These are phyloP conservation scores for Ciconia stormi DNA, from an alignment of 2,113 vertebrate species.

Conservation along the genomic window DNA sequence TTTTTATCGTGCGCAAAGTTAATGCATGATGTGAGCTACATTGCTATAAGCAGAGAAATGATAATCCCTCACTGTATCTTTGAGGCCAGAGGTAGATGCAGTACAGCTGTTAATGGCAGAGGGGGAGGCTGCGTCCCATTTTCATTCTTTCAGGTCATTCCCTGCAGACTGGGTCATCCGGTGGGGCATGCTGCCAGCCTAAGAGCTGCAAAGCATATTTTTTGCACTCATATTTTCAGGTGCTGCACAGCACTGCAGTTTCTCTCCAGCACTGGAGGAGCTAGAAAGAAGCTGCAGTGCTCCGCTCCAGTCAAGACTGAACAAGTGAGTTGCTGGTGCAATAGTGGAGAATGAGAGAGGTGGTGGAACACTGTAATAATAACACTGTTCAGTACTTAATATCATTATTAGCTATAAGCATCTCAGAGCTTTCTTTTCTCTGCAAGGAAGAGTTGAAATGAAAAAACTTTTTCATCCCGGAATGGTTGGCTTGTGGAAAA, in stretches of 20 bases:
- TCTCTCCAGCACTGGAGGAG: not conserved
- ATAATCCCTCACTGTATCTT: not conserved
- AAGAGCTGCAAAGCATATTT: conserved; percentile 14
- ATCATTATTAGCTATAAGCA: not conserved
- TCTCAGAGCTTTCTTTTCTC: not conserved
- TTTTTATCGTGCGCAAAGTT: not conserved
- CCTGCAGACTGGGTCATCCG: not conserved
- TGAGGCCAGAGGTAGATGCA: not conserved
- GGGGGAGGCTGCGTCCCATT: not conserved
- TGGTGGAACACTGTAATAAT: not conserved
- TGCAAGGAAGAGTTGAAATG: not conserved
- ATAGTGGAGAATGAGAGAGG: not conserved
- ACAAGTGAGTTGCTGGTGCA: not conserved
- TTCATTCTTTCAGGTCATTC: not conserved
- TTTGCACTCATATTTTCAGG: not conserved
- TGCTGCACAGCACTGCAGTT: conserved; percentile 21
- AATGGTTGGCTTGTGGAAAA: not conserved
- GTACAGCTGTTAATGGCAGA: not conserved
- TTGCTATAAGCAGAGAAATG: not conserved
- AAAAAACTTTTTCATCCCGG: not conserved
- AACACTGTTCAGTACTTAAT: not conserved
- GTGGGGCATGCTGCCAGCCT: conserved; percentile 4
- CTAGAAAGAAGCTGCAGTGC: not conserved
- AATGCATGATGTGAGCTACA: not conserved
- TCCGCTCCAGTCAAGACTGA: not conserved